Evolutionary conservation across 2,797 vertebrate species (phyloP).

Genomic region (Orientallactaga sibirica): DNA sequence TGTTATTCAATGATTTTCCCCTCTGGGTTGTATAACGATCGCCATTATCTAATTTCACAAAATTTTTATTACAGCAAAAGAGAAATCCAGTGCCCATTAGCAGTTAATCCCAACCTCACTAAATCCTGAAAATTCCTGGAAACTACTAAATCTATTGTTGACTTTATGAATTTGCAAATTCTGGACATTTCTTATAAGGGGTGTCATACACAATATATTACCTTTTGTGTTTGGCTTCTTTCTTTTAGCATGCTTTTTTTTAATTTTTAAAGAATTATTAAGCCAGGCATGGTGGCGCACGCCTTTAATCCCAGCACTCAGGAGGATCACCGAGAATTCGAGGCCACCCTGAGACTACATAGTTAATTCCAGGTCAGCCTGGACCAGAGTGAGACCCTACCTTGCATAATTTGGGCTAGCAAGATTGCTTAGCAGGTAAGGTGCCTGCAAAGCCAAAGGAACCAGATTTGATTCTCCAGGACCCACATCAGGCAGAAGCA

Average conservation of each 20-base stretch:
- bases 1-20: not conserved
- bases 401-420: too few relatives aligned
- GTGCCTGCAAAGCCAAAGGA: too few relatives aligned
- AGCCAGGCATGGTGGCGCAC: too few relatives aligned
- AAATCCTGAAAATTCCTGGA: not conserved
- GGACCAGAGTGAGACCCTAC: too few relatives aligned
- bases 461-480: too few relatives aligned
- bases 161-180: slow-evolving; percentile 13
- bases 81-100: not conserved
- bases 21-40: not conserved
- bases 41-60: slow-evolving; percentile 27
- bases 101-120: not conserved
- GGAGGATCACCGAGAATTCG: too few relatives aligned
- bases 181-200: slow-evolving; percentile 20
- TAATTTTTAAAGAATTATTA: too few relatives aligned
- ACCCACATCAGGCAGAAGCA: too few relatives aligned
- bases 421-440: too few relatives aligned
- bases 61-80: not conserved
- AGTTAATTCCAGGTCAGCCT: too few relatives aligned
- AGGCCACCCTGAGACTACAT: too few relatives aligned
- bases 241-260: not conserved
- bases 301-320: too few relatives aligned
- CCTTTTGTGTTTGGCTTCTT: not conserved
- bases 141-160: slow-evolving; percentile 13
- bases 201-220: not conserved